Evolutionary conservation across 1,140 invertebrate species (phyloP), one percentile per base, ranked within the genome.

Genomic region (Zaprionus gabonicus): DNA sequence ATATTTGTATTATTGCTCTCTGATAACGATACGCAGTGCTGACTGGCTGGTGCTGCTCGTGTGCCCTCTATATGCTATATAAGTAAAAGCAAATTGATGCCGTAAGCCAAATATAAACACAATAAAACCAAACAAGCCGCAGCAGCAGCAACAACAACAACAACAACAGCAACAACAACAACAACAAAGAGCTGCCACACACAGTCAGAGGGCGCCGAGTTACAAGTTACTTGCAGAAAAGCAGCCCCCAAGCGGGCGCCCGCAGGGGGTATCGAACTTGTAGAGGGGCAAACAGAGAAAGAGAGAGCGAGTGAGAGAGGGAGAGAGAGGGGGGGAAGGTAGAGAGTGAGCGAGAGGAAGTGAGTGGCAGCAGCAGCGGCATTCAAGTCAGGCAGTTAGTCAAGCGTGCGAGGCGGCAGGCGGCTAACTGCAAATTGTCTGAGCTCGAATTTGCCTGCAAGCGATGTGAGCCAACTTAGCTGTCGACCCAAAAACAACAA

Each of bases 61-160:
- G 76, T 69, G 76, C 64, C 55, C 59, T 80, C 85, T 71, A 77
- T 77, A 69, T 68, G 69, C 41, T 73, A 73, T 77, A 73, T 63
- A 77, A 76, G 79, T 75, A 83, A 79, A 81, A 76, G 85, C 84
- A 90, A 88, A 88, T 90, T 88, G 85, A 88, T 88, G 84, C 84
- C 84, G 74, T 84, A 90, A 88, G 84, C 84, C 84, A 88, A 88
- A 88, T 90, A 88, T 88, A 88, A 88, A 88, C 84, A 88, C 85
- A 88, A 88, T 88, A 88, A 88, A 88, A 90, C 85, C 84, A 88
- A 88, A 90, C 85, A 88, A 78, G 85, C 81, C 85, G 59, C 84
- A 88, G 71, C 84, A 81, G 76, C 84, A 88, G 78, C 82, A 80
- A 34, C 81, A 66, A 25, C 27, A 46, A 76, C 56, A 76, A 71